Evolutionary conservation across 2,113 vertebrate genomes (phyloP), one percentile per base, ranked within the genome.

Genomic region (Chrysemys picta): DNA sequence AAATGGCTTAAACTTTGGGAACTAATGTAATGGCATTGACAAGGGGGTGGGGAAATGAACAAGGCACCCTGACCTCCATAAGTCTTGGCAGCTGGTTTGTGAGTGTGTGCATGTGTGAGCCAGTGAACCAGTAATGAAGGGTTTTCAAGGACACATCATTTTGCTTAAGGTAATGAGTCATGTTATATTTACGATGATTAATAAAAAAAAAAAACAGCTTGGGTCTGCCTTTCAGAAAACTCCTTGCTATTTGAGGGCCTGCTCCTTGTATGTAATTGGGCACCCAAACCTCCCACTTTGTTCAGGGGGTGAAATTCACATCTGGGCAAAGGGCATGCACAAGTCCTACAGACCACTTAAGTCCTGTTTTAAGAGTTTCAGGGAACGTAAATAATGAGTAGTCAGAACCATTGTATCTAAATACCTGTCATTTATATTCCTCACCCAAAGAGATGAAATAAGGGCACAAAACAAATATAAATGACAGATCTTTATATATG

Each of bases 31-130:
- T 42, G 87, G 85, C 85, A 97, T 11, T 65, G 52, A 80, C 17
- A 78, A 54, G 27, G 88, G 85, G 96, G 96, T 79, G 80, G 81
- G 88, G 94, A 90, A 94, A 94, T 91, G 84, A 86, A 96, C 91
- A 97, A 81, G 42, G 89, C 91, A 83, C 81, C 4, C 31, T 89
- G 94, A 94, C 97, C 92, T 94, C 96, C 89, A 3, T 35, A 22
- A n/a, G 47, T 82, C 90, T 91, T 94, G 97, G 85, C 94, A 95
- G 97, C 94, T 93, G 75, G 79, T 90, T 85, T 59, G 38, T 38
- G 84, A 92, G 76, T 93, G 81, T 75, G 79, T 94, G 78, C 57
- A 45, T 49, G 84, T 13, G 72, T 29, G 21, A 21, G 22, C 3
- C 54, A 52, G 45, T 59, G 29, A 29, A 81, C 47, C 95, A 31